Percentiles rank a stretch among this genome's conserved stretches.
phyloP scores from a whole-genome alignment of 2,113 vertebrate genomes.

The Eurypyga helias region DNA sequence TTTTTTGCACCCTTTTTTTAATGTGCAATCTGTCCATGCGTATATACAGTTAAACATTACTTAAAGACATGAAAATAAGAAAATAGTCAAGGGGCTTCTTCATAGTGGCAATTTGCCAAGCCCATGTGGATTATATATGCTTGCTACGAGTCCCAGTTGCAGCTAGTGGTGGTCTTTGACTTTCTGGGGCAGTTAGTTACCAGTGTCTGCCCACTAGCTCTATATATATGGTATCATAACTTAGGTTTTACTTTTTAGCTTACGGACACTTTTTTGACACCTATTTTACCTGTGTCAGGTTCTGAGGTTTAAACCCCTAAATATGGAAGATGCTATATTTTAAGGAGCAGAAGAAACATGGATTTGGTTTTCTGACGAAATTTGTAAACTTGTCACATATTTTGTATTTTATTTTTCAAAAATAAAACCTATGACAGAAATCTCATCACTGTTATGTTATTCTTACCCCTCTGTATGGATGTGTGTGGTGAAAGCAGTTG shows the following conservation, averaged over 20 bases:
- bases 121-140: background rate
- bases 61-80: background rate
- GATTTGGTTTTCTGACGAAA: background rate
- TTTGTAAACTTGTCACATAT: background rate
- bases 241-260: background rate
- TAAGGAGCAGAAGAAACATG: background rate
- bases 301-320: background rate
- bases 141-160: background rate
- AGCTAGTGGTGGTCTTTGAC: background rate
- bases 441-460: background rate
- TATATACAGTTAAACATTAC: background rate
- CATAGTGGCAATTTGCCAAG: background rate
- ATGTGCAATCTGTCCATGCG: accelerated
- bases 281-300: background rate
- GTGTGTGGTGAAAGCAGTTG: background rate
- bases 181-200: background rate
- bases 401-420: background rate
- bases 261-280: background rate
- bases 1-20: background rate
- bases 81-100: background rate
- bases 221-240: accelerated
- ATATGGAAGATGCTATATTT: background rate
- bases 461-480: background rate
- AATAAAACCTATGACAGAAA: background rate
- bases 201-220: background rate